Base-by-base conservation (phyloP, 2,113 vertebrate genomes). In the Nipponia nippon region DNA sequence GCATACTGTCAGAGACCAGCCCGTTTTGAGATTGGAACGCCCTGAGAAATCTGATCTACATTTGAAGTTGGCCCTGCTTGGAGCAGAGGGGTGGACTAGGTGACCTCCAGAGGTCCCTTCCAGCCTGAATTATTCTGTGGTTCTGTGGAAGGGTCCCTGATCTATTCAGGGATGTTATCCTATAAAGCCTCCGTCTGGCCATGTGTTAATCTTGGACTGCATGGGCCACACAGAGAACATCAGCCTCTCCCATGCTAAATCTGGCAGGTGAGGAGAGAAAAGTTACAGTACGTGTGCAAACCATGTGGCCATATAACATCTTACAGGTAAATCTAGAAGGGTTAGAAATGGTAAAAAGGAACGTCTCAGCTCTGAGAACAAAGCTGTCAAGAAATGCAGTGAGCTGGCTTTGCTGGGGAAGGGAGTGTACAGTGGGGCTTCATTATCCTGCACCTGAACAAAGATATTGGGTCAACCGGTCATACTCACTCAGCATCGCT, bases 21-120 rank as follows among this genome's bases (percentile, higher is more conserved):
- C 53, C 8, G 0, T 79, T 94, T 69, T 67, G 62, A 94, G 73
- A 83, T 49, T 58, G 70, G 70, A 95, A 94, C 11, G 13, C 44
- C 30, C 87, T 56, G 82, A 94, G 96, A 96, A 94, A 96, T 87
- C 78, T 73, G 95, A 97, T 94, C 89, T 96, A 38, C 8, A 4
- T 90, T 80, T 91, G 81, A 96, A 96, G 61, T 6, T 77, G 66
- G 61, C 70, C 47, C 29, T 67, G 81, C 53, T 65, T 79, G 71
- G 58, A 91, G 66, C 23, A 69, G 73, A 5, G 0, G 36, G 36
- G 34, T 76, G 50, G 34, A 72, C 52, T 69, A 76, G 40, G 36
- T 94, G 92, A 95, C 87, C 73, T 95, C 73, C 78, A 96, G 84
- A 87, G 65, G 46, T 90, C 62, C 36, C 34, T 90, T 93, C 34